Evolutionary conservation across 2,888 invertebrate species (phyloP).

Genomic region (Chrysotoxum bicinctum): DNA sequence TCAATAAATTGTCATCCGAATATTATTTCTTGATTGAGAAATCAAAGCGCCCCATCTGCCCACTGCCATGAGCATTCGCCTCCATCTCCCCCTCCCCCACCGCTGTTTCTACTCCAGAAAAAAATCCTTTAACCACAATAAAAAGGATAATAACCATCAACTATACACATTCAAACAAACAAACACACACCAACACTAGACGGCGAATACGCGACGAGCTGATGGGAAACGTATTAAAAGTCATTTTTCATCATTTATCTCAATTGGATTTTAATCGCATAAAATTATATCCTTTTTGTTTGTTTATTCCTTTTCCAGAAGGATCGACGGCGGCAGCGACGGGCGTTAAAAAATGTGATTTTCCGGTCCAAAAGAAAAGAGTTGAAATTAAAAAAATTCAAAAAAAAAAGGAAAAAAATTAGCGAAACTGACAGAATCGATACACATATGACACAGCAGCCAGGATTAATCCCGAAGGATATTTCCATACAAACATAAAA

Average conservation of each 20-base stretch:
- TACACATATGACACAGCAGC: slow-evolving; percentile 55
- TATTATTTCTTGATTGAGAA: slow-evolving; percentile 69
- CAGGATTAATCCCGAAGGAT: slow-evolving; percentile 70
- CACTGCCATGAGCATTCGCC: neutral
- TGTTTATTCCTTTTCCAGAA: slow-evolving; percentile 51
- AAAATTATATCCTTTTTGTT: slow-evolving; percentile 72
- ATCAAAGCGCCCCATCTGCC: slow-evolving; percentile 48
- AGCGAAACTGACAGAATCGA: slow-evolving; percentile 58
- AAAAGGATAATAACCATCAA: slow-evolving; percentile 57
- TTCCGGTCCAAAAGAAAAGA: slow-evolving; percentile 19
- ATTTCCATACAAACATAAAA: slow-evolving; percentile 26
- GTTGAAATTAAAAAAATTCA: neutral
- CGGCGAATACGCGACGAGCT: slow-evolving; percentile 16
- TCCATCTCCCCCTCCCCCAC: neutral
- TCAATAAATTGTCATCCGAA: slow-evolving; percentile 71
- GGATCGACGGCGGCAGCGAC: neutral
- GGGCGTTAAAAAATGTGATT: slow-evolving; percentile 20
- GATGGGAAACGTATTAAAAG: slow-evolving; percentile 72
- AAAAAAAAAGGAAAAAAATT: slow-evolving; percentile 32
- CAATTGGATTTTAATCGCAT: slow-evolving; percentile 73
- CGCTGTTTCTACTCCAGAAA: neutral
- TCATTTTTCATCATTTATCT: slow-evolving; percentile 73
- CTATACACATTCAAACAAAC: neutral
- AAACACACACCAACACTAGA: neutral
- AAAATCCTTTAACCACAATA: slow-evolving; percentile 31